Evolutionary conservation across 2,113 vertebrate species (phyloP), one percentile per base, ranked within the genome.

Genomic region (Poecile atricapillus): DNA sequence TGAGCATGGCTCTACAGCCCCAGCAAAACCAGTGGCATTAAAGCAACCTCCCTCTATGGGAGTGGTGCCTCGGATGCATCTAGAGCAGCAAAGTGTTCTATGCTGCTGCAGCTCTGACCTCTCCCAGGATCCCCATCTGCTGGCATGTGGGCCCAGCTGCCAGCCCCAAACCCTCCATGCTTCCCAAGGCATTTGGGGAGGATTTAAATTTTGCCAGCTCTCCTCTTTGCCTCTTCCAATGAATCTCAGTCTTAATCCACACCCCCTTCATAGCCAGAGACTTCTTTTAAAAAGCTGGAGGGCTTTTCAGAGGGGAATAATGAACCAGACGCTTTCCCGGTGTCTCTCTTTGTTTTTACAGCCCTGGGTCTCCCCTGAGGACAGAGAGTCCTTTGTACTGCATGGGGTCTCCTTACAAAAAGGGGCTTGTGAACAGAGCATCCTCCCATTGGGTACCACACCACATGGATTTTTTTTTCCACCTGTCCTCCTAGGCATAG

Each of bases 251-350:
- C n/a, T 77, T 86, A 96, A 88, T 92, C 76, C 87, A 90, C 87
- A 93, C 52, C 21, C 71, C 91, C 59, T 15, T 74, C 15, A 9
- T 78, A 86, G 59, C 76, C 82, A 52, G 68, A 93, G 49, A 86
- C 82, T 94, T 93, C 83, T 73, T 92, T 96, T 64, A 89, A 93
- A 94, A 90, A 70, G 88, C 93, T 90, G 77, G 68, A 92, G 93
- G 89, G 92, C 94, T 96, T 96, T 96, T 96, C 94, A 96, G 65
- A 90, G 37, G 37, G 71, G 37, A 93, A 94, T 92, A 96, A 93
- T 94, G 83, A 94, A 82, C 95, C 93, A 94, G 95, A 96, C 79
- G 92, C 90, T 96, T 94, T 97, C 93, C 95, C n/a, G 91, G 91
- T 97, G 91, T 95, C 87, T 94, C 24, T 94, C 87, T 95, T 94